Evolutionary conservation across 2,113 vertebrate species (phyloP).

Genomic region (Passer domesticus): DNA sequence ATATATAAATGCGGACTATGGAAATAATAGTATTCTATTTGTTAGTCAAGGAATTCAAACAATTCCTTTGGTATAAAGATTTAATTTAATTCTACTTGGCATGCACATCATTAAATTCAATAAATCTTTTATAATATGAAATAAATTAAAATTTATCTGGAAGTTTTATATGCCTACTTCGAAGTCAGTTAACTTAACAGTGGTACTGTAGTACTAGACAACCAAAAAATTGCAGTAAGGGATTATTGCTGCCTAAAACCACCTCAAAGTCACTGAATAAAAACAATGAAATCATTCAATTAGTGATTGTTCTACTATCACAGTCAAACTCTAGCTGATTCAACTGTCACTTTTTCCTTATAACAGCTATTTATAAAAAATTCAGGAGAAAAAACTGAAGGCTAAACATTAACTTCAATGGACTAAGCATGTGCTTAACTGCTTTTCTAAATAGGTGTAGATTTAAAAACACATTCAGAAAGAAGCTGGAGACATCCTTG

Average conservation of each 20-base stretch:
- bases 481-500: background rate
- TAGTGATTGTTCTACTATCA: background rate
- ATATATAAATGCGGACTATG: background rate
- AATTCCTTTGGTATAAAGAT: background rate
- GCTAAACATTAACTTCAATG: background rate
- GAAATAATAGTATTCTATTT: background rate
- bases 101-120: background rate
- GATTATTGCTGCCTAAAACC: background rate
- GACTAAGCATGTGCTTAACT: background rate
- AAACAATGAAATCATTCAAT: background rate
- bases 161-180: background rate
- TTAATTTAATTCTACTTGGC: background rate
- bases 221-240: accelerated
- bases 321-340: background rate
- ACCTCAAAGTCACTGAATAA: background rate
- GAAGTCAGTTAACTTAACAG: background rate
- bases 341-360: background rate
- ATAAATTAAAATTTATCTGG: background rate
- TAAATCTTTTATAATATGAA: background rate
- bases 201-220: background rate
- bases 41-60: background rate
- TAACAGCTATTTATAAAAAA: background rate
- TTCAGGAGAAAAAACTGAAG: background rate
- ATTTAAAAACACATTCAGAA: background rate
- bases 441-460: background rate